phyloP scores from a whole-genome alignment of 2,113 vertebrate species.

The Prunella himalayana region DNA sequence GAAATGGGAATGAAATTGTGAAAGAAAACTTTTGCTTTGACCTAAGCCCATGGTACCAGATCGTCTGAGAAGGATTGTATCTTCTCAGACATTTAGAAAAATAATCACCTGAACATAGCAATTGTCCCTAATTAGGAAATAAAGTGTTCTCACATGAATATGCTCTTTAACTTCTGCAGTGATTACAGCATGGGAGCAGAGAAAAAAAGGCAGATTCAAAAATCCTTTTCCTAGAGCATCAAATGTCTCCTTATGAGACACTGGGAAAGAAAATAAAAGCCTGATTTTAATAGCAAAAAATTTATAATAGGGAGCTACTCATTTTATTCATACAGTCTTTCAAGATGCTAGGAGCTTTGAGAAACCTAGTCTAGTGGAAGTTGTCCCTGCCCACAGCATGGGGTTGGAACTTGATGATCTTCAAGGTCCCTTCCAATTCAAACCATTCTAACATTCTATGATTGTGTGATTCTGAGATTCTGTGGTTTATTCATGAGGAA shows the following conservation, averaged over 20 bases:
- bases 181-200: background rate
- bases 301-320: background rate
- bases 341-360: background rate
- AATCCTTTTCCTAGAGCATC: background rate
- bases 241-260: background rate
- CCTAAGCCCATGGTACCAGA: background rate
- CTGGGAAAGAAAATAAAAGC: background rate
- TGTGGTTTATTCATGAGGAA: background rate
- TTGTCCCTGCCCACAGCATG: background rate
- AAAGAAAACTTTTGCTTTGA: background rate
- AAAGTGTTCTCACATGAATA: constrained; percentile 20
- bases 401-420: background rate
- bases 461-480: background rate
- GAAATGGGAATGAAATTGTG: background rate
- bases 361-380: background rate
- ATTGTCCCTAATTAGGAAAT: background rate
- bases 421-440: background rate
- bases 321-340: background rate
- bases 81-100: background rate
- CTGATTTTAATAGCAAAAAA: constrained; percentile 23
- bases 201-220: background rate
- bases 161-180: background rate
- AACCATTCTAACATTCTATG: background rate
- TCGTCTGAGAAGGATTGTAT: background rate
- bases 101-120: background rate